Conservation (phyloP, 2,113 vertebrate genomes). For the Columba janthina region DNA sequence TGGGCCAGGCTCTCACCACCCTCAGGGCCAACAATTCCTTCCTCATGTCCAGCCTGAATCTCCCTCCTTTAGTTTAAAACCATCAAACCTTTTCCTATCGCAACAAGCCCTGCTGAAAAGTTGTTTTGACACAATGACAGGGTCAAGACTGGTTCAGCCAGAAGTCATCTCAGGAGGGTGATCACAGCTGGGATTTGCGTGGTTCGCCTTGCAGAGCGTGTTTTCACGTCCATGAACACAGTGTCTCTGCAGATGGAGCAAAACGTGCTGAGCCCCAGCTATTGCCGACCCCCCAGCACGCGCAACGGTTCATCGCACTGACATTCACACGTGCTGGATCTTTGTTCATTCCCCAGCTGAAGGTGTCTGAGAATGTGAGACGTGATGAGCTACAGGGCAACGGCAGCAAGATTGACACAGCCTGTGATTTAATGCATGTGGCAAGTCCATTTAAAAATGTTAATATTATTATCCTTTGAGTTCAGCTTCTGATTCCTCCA, state of each 20-base stretch:
- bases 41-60: no score
- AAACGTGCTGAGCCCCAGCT: not conserved
- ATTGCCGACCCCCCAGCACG: accelerated
- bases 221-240: accelerated
- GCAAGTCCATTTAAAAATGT: constrained; percentile 37
- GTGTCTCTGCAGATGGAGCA: not conserved
- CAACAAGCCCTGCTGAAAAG: no score
- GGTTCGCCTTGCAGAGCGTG: not conserved
- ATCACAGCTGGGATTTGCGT: not conserved
- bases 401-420: not conserved
- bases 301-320: not conserved
- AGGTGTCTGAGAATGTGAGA: not conserved
- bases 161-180: not conserved
- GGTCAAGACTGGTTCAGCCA: not conserved
- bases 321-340: not conserved
- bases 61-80: no score
- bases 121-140: accelerated
- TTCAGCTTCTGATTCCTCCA: constrained; percentile 40
- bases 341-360: not conserved
- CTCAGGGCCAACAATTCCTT: no score
- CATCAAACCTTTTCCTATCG: no score
- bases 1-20: no score
- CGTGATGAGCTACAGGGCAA: not conserved
- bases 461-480: constrained; percentile 51
- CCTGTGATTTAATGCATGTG: not conserved